Conservation (phyloP, 2,797 vertebrate genomes). For the Oceanodroma leucorhoa region DNA sequence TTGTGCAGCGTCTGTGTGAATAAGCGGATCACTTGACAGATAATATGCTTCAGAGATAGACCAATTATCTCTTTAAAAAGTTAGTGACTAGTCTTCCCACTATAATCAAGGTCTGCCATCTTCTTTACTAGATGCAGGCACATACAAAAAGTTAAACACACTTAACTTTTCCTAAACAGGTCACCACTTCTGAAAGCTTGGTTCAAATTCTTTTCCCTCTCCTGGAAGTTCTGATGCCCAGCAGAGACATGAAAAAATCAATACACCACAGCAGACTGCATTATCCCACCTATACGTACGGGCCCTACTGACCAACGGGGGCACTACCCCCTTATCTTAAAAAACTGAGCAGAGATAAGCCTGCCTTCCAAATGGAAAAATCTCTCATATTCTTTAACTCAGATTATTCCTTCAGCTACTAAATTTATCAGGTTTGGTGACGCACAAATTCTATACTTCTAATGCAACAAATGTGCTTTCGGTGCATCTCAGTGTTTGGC, state of each 20-base stretch:
- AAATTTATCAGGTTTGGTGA: background rate
- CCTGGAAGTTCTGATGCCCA: background rate
- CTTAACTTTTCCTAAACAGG: background rate
- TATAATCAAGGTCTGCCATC: background rate
- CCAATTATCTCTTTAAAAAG: background rate
- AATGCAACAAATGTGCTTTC: background rate
- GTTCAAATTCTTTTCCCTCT: background rate
- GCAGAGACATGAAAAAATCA: background rate
- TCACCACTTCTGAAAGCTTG: background rate
- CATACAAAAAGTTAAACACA: background rate
- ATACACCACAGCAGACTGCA: background rate
- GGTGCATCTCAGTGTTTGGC: background rate
- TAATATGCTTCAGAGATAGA: background rate
- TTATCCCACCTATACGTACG: background rate
- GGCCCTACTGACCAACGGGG: accelerated
- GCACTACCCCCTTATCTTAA: background rate
- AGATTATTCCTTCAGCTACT: background rate
- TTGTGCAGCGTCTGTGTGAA: background rate
- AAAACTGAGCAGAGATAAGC: background rate
- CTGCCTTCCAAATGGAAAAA: background rate
- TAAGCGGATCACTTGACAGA: background rate
- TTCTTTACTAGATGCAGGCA: background rate
- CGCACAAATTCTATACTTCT: background rate
- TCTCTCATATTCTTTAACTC: background rate
- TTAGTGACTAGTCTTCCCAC: background rate